A percentile compares a stretch with the other conserved stretches of the same genome.
These are phyloP conservation scores for Pseudotriccus pelzelni DNA, from an alignment of 2,797 vertebrate genomes.

Conservation along the genomic window DNA sequence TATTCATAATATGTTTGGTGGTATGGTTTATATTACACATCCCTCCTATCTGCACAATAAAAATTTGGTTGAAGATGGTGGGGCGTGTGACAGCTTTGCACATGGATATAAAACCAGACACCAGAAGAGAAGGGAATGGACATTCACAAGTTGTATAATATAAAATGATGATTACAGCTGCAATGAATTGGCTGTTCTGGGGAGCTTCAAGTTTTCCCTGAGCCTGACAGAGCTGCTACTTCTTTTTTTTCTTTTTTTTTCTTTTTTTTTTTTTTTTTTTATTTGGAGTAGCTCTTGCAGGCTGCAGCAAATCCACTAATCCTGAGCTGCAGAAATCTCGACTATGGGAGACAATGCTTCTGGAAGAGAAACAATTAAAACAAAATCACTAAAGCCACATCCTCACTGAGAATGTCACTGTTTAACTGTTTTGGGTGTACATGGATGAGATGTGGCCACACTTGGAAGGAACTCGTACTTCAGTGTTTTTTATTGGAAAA, in stretches of 20 bases:
- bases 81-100: conserved; percentile 42
- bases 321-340: conserved; percentile 34
- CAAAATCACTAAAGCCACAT: conserved; percentile 53
- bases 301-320: conserved; percentile 32
- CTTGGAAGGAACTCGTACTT: not conserved
- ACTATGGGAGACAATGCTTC: conserved; percentile 37
- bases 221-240: not conserved
- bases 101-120: conserved; percentile 43
- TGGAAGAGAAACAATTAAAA: conserved; percentile 60
- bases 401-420: conserved; percentile 43
- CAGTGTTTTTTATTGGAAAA: conserved; percentile 4
- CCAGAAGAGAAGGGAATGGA: conserved; percentile 14
- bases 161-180: conserved; percentile 47
- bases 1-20: conserved; percentile 79
- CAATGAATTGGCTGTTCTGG: not conserved
- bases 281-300: not conserved
- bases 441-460: not conserved
- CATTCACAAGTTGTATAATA: conserved; percentile 32
- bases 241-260: not conserved
- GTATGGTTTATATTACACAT: conserved; percentile 73
- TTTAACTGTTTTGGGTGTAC: conserved; percentile 26
- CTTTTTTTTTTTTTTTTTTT: not conserved
- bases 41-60: conserved; percentile 52
- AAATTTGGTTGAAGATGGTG: conserved; percentile 49
- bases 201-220: conserved; percentile 9